Conservation (phyloP, 2,113 vertebrate genomes). For the Elanus axillaris region DNA sequence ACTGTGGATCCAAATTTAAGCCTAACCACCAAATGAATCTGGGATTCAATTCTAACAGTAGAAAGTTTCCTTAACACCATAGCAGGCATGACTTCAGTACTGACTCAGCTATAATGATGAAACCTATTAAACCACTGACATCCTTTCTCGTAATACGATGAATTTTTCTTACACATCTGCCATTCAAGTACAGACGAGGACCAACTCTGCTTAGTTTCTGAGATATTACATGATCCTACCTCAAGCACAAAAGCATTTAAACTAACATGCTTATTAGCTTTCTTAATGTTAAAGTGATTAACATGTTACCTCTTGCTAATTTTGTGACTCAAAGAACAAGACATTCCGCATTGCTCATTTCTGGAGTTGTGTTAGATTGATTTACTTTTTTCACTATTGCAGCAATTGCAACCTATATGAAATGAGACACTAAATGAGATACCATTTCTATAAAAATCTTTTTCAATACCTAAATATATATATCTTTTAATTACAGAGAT, state of each 20-base stretch:
- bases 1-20: background rate
- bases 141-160: background rate
- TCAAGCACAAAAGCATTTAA: background rate
- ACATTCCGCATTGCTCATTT: background rate
- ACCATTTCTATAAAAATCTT: background rate
- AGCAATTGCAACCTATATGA: background rate
- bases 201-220: background rate
- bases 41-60: background rate
- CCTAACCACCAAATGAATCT: background rate
- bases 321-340: slow-evolving; percentile 9
- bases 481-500: background rate
- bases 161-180: background rate
- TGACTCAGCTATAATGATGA: slow-evolving; percentile 15
- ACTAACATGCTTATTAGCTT: background rate
- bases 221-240: background rate
- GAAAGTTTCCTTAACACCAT: background rate
- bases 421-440: background rate
- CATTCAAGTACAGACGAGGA: slow-evolving; percentile 31
- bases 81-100: background rate
- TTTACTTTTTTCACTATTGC: background rate
- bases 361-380: background rate
- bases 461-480: background rate
- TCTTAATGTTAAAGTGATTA: background rate
- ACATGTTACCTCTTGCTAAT: slow-evolving; percentile 38
- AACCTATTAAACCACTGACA: background rate